A percentile compares a stretch with the other conserved stretches of the same genome.
These are phyloP conservation scores for Hirudinaria manillensis DNA, from an alignment of 2,888 invertebrate species.

Conservation along the genomic window DNA sequence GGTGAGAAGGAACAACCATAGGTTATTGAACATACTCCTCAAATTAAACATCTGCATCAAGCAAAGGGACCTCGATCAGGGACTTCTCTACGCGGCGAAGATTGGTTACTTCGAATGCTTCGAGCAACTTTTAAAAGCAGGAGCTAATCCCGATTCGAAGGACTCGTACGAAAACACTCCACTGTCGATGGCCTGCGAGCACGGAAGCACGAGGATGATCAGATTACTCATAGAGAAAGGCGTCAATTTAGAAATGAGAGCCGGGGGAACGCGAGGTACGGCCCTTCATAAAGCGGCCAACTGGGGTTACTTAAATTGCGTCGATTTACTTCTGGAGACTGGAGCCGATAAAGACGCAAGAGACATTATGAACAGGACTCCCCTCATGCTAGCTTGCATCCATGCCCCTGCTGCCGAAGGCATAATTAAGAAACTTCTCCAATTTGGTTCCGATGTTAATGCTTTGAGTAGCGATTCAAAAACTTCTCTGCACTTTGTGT, in stretches of 20 bases:
- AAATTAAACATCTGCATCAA: conserved; percentile 35
- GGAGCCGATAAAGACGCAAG: conserved; percentile 33
- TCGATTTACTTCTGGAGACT: conserved; percentile 30
- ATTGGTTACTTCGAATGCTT: conserved; percentile 38
- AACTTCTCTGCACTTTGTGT: conserved; percentile 36
- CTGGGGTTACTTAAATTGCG: conserved; percentile 36
- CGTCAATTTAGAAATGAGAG: conserved; percentile 25
- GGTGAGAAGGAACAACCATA: conserved; percentile 37
- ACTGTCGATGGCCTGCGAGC: conserved; percentile 36
- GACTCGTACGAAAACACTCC: conserved; percentile 39
- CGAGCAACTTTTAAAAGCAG: conserved; percentile 34
- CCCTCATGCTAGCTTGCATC: conserved; percentile 36
- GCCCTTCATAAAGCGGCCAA: conserved; percentile 39
- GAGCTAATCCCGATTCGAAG: conserved; percentile 34
- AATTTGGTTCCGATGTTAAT: conserved; percentile 35
- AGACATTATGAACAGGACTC: conserved; percentile 35
- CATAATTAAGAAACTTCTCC: conserved; percentile 33
- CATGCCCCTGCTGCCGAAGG: conserved; percentile 35
- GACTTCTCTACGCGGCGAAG: conserved; percentile 38
- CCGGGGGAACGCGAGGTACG: conserved; percentile 28
- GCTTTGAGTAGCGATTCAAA: conserved; percentile 30
- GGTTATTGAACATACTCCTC: conserved; percentile 35
- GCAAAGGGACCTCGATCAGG: conserved; percentile 36
- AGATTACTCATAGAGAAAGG: conserved; percentile 33
- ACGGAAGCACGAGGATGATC: conserved; percentile 27